Evolutionary conservation across 2,888 invertebrate genomes (phyloP), one percentile per base, ranked within the genome.

Genomic region (Dinocampus coccinellae): DNA sequence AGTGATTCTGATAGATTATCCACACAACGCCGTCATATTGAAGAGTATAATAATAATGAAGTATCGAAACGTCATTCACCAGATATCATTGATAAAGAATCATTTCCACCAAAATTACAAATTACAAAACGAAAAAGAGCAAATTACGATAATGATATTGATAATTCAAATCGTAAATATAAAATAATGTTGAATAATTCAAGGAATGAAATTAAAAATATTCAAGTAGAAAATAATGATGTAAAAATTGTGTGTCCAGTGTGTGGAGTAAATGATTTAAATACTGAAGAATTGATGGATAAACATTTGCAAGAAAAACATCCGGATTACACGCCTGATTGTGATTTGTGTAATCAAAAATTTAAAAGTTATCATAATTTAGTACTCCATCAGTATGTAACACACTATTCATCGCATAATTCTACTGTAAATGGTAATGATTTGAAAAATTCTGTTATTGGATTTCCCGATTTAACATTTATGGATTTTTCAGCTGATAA

Each of bases 401-500:
- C 89, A 0, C 94, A 94, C 75, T 83, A 29, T 52, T 26, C 29
- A 55, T 55, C 29, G 9, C 4, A 53, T 10, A 36, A 36, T 6
- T 16, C 20, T 3, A 4, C 16, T 10, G 11, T 10, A 10, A 29
- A 9, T 47, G 36, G 36, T 13, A 24, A 57, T 78, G 85, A 79
- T 57, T 74, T 76, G 60, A 77, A 78, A 76, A 91, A 91, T 74
- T 88, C 90, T 0, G 90, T 92, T 57, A 88, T 91, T 1, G 93
- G 93, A 16, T 93, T 92, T 84, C 91, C 92, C 77, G 94, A 95
- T 85, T 88, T 93, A 68, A 92, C 92, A 1, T 94, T 93, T 83
- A 91, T 93, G n/a, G 95, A 95, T 82, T 96, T 95, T 83, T 92
- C 95, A 0, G 92, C 91, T 72, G 91, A 92, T 78, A 95, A 95